A percentile compares a stretch with the other conserved stretches of the same genome.
phyloP scores from a whole-genome alignment of 2,797 vertebrate genomes.

The Argentina silus region DNA sequence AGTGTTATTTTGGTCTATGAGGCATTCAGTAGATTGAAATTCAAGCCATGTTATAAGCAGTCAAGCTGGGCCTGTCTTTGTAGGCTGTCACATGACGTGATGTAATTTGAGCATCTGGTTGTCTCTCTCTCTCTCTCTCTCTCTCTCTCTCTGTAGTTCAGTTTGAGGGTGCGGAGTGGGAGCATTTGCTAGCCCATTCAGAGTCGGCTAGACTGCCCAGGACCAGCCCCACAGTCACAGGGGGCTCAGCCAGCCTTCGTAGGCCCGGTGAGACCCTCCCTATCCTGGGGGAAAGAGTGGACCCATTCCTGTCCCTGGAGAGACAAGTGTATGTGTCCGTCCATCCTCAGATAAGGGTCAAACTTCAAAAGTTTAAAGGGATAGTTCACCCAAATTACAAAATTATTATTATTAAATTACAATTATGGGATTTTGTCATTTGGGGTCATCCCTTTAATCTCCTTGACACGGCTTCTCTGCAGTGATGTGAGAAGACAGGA shows the following conservation, averaged over 20 bases:
- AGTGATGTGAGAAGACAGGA: too few species aligned
- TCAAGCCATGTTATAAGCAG: too few species aligned
- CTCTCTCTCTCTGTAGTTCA: conserved; percentile 77
- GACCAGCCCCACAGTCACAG: conserved; percentile 46
- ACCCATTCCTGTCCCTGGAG: conserved; percentile 85
- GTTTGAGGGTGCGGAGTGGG: conserved; percentile 89
- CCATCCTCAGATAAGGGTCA: background rate
- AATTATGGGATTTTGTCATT: background rate
- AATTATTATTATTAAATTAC: background rate
- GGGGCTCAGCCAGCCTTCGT: conserved; percentile 65
- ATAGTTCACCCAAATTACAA: too few species aligned
- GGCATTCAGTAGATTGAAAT: background rate
- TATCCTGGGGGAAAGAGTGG: conserved; percentile 84
- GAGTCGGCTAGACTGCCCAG: conserved; percentile 70
- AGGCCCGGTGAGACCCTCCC: conserved; percentile 72
- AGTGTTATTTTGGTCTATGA: background rate
- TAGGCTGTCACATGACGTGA: background rate
- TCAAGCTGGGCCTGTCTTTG: too few species aligned
- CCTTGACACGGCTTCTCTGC: too few species aligned
- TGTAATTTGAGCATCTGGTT: too few species aligned
- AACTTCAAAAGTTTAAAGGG: background rate
- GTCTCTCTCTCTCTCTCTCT: background rate
- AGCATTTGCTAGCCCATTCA: conserved; percentile 72
- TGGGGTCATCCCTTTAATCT: too few species aligned
- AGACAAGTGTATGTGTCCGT: conserved; percentile 86